These are phyloP conservation scores for Zophobas morio DNA, from an alignment of 1,140 invertebrate genomes.

Conservation along the genomic window DNA sequence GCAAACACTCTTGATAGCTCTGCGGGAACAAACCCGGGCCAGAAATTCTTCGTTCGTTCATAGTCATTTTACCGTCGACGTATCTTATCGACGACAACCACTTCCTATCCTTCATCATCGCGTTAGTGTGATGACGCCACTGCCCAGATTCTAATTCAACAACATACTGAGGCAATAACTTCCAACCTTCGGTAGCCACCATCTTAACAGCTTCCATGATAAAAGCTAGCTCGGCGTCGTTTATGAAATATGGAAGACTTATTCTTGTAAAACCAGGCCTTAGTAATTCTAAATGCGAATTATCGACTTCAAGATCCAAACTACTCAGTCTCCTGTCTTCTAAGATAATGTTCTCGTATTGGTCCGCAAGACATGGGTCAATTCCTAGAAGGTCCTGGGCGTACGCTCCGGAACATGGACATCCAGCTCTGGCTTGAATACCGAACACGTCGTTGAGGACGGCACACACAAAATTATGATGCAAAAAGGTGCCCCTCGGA, in stretches of 20 bases:
- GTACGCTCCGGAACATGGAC: constrained; percentile 87
- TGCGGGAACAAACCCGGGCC: constrained; percentile 79
- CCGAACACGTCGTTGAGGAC: constrained; percentile 94
- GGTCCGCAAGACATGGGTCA: constrained; percentile 79
- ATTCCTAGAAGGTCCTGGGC: constrained; percentile 90
- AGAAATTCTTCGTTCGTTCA: constrained; percentile 78
- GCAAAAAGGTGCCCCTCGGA: constrained; percentile 84
- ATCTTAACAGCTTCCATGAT: constrained; percentile 89
- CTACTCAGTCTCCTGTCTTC: constrained; percentile 79
- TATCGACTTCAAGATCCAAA: constrained; percentile 74
- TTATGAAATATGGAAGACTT: constrained; percentile 89
- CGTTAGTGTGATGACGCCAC: constrained; percentile 89
- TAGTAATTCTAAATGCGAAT: constrained; percentile 80
- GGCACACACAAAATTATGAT: constrained; percentile 92
- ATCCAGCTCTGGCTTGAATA: constrained; percentile 90
- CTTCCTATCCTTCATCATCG: constrained; percentile 84
- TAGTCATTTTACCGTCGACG: constrained; percentile 81
- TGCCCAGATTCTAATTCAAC: constrained; percentile 90
- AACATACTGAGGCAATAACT: constrained; percentile 89
- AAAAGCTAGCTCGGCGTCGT: constrained; percentile 84
- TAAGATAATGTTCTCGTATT: constrained; percentile 83
- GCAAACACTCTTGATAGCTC: constrained; percentile 82
- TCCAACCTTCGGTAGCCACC: constrained; percentile 91
- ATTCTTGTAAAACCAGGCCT: constrained; percentile 90
- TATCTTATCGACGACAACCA: constrained; percentile 85